A percentile compares a stretch with the other conserved stretches of the same genome.
phyloP scores from a whole-genome alignment of 1,140 invertebrate species.

The Zaprionus ornatus region DNA sequence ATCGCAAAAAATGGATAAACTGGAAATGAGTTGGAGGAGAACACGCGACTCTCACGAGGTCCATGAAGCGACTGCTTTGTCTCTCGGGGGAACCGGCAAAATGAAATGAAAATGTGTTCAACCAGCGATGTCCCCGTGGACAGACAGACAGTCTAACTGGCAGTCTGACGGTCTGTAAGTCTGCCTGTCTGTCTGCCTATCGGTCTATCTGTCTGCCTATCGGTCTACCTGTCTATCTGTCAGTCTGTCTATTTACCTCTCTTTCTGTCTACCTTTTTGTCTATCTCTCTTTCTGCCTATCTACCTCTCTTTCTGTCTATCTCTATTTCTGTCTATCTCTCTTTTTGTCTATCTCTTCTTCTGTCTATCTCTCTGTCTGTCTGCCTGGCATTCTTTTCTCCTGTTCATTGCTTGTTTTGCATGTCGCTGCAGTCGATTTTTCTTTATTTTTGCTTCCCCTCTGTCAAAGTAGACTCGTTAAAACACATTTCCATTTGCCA shows the following conservation, averaged over 20 bases:
- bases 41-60: constrained; percentile 27
- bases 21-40: neutral
- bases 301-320: constrained; percentile 27
- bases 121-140: constrained; percentile 47
- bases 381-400: neutral
- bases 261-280: constrained; percentile 20
- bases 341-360: neutral
- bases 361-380: constrained; percentile 34
- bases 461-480: constrained; percentile 32
- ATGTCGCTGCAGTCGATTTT: constrained; percentile 28
- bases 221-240: constrained; percentile 36
- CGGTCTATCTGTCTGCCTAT: neutral
- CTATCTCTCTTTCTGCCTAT: constrained; percentile 4
- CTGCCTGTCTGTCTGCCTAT: constrained; percentile 28
- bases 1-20: neutral
- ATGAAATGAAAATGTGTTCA: constrained; percentile 64
- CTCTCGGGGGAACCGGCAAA: constrained; percentile 38
- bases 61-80: constrained; percentile 17
- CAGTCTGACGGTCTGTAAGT: constrained; percentile 25
- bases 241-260: too few species aligned
- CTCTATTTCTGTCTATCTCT: constrained; percentile 5
- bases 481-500: constrained; percentile 55
- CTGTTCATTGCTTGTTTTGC: constrained; percentile 7
- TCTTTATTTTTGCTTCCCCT: constrained; percentile 11
- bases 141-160: constrained; percentile 22